A percentile compares a stretch with the other conserved stretches of the same genome.
Evolutionary conservation across 30 jellyfish, hydroid and myxozoan genomes (phyloP).

Genomic region (Haliclystus octoradiatus): DNA sequence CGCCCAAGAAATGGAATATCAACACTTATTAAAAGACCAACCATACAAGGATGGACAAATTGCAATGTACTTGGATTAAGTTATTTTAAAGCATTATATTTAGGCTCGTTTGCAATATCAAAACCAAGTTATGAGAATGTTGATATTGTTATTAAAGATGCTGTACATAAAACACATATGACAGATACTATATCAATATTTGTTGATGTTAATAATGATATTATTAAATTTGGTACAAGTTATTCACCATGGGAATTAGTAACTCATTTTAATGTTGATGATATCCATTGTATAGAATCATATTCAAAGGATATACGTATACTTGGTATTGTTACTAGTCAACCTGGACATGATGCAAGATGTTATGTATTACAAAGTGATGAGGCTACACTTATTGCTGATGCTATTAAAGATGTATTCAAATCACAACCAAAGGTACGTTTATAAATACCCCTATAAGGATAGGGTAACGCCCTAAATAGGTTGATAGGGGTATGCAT

Average conservation of each 20-base stretch:
- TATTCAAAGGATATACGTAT: slow-evolving; percentile 45
- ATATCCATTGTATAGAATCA: slow-evolving; percentile 39
- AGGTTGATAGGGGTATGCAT: too few species aligned
- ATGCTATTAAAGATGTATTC: slow-evolving; percentile 46
- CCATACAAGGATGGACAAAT: slow-evolving; percentile 49
- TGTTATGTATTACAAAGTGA: slow-evolving; percentile 83
- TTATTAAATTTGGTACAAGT: slow-evolving; percentile 34
- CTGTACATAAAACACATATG: slow-evolving; percentile 53
- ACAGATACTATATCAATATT: slow-evolving; percentile 52
- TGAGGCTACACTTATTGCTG: slow-evolving; percentile 62
- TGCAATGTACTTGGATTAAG: slow-evolving; percentile 28
- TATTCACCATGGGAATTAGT: slow-evolving; percentile 61
- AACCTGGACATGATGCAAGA: slow-evolving; percentile 81
- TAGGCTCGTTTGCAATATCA: slow-evolving; percentile 55
- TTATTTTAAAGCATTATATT: slow-evolving; percentile 42
- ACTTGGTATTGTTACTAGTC: slow-evolving; percentile 67
- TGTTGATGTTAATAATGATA: slow-evolving; percentile 41
- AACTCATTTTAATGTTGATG: slow-evolving; percentile 49
- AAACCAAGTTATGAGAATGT: slow-evolving; percentile 30
- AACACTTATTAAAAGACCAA: slow-evolving; percentile 48
- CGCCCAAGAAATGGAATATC: slow-evolving; percentile 30
- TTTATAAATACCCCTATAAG: too few species aligned
- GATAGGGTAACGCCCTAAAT: too few species aligned
- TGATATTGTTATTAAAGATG: slow-evolving; percentile 53
- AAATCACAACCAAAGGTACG: slow-evolving; percentile 50